Conservation (phyloP, 2,888 invertebrate species). For the Rhabditoides inermis region DNA sequence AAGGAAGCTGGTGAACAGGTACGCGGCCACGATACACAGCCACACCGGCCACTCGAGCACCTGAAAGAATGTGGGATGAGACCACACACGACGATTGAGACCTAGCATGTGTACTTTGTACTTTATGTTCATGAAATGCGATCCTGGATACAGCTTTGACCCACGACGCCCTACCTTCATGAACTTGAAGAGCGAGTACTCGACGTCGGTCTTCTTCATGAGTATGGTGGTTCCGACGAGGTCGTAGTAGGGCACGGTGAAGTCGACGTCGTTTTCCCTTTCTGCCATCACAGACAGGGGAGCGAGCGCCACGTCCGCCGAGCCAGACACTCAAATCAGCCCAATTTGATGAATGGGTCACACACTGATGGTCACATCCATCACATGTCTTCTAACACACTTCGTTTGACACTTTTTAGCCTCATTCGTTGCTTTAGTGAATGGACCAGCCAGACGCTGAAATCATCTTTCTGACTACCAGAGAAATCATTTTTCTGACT, state of each 20-base stretch:
- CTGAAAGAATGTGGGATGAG: slow-evolving; percentile 10
- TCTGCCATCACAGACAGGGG: slow-evolving; percentile 95
- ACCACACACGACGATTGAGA: background rate
- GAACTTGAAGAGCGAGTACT: slow-evolving; percentile 89
- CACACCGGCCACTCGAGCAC: slow-evolving; percentile 84
- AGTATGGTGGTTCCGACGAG: slow-evolving; percentile 90
- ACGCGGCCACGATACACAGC: slow-evolving; percentile 87
- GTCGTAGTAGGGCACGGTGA: slow-evolving; percentile 92
- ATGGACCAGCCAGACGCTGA: no score
- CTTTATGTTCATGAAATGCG: no score
- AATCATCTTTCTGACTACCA: no score
- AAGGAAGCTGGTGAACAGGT: slow-evolving; percentile 83
- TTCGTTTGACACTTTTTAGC: no score
- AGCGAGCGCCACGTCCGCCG: slow-evolving; percentile 82
- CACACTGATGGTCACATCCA: no score
- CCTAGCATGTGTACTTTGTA: background rate
- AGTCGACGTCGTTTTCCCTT: slow-evolving; percentile 89
- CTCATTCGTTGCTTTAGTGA: no score
- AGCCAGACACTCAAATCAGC: slow-evolving; percentile 25
- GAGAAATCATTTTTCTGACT: no score
- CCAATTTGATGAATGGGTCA: no score
- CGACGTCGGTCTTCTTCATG: slow-evolving; percentile 79
- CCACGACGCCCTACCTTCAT: slow-evolving; percentile 82
- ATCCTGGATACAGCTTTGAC: no score
- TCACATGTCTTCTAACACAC: no score